Percentiles rank a stretch among this genome's conserved stretches.
These are phyloP conservation scores for Pachyuromys duprasi DNA, from an alignment of 2,797 vertebrate species.

Conservation along the genomic window DNA sequence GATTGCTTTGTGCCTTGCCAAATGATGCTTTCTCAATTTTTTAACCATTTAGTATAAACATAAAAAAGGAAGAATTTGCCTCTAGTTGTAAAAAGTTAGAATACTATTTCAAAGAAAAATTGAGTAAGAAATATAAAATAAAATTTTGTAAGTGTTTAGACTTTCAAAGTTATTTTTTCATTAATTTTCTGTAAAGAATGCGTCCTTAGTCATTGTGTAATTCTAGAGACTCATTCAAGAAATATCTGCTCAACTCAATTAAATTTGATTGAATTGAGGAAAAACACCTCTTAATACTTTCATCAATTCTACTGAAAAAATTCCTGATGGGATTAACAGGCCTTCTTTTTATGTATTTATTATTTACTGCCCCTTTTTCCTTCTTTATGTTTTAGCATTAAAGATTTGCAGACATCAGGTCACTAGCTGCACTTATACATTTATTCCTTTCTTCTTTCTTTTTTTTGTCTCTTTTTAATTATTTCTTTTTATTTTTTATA, in stretches of 20 bases:
- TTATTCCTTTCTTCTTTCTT: neutral
- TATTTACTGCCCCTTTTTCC: neutral
- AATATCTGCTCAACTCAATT: slow-evolving; percentile 44
- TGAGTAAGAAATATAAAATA: slow-evolving; percentile 26
- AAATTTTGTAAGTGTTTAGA: neutral
- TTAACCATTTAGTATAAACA: neutral
- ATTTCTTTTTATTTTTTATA: too few relatives aligned
- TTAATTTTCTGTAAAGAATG: slow-evolving; percentile 32
- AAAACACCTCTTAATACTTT: slow-evolving; percentile 53
- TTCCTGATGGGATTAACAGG: slow-evolving; percentile 1
- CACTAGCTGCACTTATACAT: neutral
- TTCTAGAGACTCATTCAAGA: neutral
- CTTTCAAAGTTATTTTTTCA: neutral
- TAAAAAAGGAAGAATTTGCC: neutral
- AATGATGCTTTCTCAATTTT: neutral
- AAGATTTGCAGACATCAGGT: neutral
- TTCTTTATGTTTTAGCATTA: neutral
- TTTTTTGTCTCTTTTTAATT: too few relatives aligned
- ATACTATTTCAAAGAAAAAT: neutral
- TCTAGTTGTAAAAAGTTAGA: neutral
- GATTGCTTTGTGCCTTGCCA: slow-evolving; percentile 19
- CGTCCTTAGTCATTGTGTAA: neutral
- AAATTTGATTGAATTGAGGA: slow-evolving; percentile 52
- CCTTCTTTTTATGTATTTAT: neutral
- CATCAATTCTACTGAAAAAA: slow-evolving; percentile 20